phyloP scores from a whole-genome alignment of 2,113 vertebrate species.

The Bucco capensis region DNA sequence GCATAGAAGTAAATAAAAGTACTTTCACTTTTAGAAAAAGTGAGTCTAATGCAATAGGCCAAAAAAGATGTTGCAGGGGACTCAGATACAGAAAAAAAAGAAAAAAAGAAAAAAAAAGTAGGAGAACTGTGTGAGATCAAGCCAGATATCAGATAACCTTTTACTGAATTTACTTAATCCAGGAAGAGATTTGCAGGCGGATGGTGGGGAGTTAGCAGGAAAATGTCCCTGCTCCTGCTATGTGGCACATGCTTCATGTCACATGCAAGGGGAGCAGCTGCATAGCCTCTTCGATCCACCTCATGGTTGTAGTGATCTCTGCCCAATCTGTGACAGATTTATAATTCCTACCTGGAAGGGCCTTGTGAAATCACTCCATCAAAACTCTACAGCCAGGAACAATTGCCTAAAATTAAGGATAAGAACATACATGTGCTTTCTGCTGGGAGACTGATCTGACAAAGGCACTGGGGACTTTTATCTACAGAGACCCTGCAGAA shows the following conservation, averaged over 20 bases:
- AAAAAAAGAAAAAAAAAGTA: not conserved
- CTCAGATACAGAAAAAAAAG: fast-evolving
- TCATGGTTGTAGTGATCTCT: not conserved
- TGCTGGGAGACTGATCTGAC: not conserved
- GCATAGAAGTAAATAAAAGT: not conserved
- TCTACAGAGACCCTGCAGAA: not conserved
- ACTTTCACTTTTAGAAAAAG: not conserved
- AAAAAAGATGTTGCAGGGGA: not conserved
- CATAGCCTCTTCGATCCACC: not conserved
- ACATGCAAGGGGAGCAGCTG: not conserved
- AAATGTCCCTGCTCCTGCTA: not conserved
- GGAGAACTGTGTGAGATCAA: not conserved
- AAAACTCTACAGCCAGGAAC: not conserved
- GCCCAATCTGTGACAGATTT: not conserved
- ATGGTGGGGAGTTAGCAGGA: not conserved
- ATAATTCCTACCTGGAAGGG: not conserved
- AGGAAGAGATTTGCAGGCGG: not conserved
- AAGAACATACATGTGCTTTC: not conserved
- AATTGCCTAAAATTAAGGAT: not conserved
- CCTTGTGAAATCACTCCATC: not conserved
- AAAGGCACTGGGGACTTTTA: not conserved
- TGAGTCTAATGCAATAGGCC: not conserved
- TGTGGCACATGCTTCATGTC: not conserved
- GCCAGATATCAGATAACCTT: not conserved
- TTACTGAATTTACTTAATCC: constrained; percentile 19